Evolutionary conservation across 2,888 invertebrate genomes (phyloP), one percentile per base, ranked within the genome.

Genomic region (Microplitis deprimator): DNA sequence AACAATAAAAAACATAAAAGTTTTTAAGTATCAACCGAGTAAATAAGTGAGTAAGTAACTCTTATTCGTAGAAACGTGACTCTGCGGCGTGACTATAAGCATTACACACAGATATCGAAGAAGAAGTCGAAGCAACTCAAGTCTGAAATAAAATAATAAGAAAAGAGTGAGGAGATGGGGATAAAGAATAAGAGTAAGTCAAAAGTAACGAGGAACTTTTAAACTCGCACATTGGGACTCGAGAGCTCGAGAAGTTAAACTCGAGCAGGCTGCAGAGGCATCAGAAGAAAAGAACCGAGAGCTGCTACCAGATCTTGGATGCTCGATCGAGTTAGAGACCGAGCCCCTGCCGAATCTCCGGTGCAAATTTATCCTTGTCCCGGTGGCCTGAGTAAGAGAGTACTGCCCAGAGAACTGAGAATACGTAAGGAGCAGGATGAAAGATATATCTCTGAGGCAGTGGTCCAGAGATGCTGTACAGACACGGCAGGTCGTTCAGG

Each of bases 401-500:
- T 60, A 71, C 17, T 41, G 13, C 41, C 40, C n/a, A 29, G 41
- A 40, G 13, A 71, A 71, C 20, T 62, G 29, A 29, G 29, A 29
- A 29, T 68, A 68, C 17, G 74, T 60, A 10, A 16, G 13, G 68
- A 38, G 8, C 41, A 59, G 68, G 38, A 60, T 29, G 61, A 59
- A 68, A 20, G 29, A 29, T 29, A 50, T 50, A 50, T 50, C 8
- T 50, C 50, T 50, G 50, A 50, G 50, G 10, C 6, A 13, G 13
- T 13, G 50, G 29, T 29, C 29, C 50, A 8, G 13, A 82, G 79
- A 82, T 82, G 81, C 78, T 60, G 68, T 50, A 50, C 61, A 59
- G 67, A 64, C 80, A 67, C 82, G 75, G 72, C 81, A 79, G 86
- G 87, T 85, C 83, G 84, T 83, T 84, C 82, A n/a, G 84, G 84